Evolutionary conservation across 1,140 invertebrate species (phyloP).

Genomic region (Myzus persicae): DNA sequence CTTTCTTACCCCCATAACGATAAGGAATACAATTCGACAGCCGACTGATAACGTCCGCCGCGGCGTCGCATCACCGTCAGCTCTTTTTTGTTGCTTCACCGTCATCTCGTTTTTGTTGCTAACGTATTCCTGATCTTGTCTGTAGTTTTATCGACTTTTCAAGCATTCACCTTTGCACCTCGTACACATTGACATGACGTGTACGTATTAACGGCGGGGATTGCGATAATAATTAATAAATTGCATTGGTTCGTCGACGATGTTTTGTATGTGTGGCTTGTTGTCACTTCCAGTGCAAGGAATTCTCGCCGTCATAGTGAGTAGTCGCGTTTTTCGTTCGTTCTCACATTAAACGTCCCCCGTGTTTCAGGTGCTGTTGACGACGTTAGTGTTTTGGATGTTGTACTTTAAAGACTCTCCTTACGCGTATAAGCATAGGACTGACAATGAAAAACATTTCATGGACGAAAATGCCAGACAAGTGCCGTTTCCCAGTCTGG

Average conservation of each 20-base stretch:
- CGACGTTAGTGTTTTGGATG: not conserved
- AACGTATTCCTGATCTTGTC: not conserved
- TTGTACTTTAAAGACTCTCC: constrained; percentile 64
- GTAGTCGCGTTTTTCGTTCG: not conserved
- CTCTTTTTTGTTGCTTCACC: too few species aligned
- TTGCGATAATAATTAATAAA: not conserved
- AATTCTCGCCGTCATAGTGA: not conserved
- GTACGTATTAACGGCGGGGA: not conserved
- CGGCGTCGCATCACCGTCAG: not conserved
- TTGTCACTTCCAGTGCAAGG: not conserved
- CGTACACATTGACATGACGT: not conserved
- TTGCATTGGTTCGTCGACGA: too few species aligned
- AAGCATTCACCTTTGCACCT: not conserved
- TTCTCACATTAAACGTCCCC: not conserved
- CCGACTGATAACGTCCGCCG: not conserved
- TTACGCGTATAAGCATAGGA: constrained; percentile 74
- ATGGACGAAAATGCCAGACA: constrained; percentile 71
- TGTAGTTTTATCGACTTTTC: not conserved
- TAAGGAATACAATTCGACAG: not conserved
- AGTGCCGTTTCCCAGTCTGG: constrained; percentile 76
- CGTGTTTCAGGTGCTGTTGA: not conserved
- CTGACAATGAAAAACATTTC: constrained; percentile 80
- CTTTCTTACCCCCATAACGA: not conserved
- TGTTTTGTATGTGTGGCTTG: not conserved
- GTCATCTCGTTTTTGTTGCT: too few species aligned